phyloP scores from a whole-genome alignment of 2,113 vertebrate species.

The Ammodytes dubius region DNA sequence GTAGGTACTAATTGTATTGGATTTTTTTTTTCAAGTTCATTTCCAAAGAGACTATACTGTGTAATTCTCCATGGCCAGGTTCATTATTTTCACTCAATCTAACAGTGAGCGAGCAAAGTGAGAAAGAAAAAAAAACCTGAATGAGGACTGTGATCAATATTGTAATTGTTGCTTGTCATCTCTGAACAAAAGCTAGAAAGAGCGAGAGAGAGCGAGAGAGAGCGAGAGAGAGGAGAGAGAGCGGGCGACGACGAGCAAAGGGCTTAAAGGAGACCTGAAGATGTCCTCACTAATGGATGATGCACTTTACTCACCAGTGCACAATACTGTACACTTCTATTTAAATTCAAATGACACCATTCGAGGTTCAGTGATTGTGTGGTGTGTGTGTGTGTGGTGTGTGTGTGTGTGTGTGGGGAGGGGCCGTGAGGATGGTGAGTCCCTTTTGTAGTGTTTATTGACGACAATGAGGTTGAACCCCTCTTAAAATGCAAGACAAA shows the following conservation, averaged over 20 bases:
- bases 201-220: slow-evolving; percentile 4
- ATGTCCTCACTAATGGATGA: slow-evolving; percentile 74
- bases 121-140: slow-evolving; percentile 21
- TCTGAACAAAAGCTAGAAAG: slow-evolving; percentile 58
- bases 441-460: slow-evolving; percentile 71
- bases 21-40: slow-evolving; percentile 10
- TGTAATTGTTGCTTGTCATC: slow-evolving; percentile 68
- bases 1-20: slow-evolving; percentile 5
- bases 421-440: slow-evolving; percentile 31
- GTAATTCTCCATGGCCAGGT: slow-evolving; percentile 40
- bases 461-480: slow-evolving; percentile 66
- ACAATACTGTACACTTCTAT: slow-evolving; percentile 75
- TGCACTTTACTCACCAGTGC: slow-evolving; percentile 68
- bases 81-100: slow-evolving; percentile 58
- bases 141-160: slow-evolving; percentile 57
- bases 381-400: slow-evolving; percentile 40
- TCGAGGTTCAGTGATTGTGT: slow-evolving; percentile 36
- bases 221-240: slow-evolving; percentile 25
- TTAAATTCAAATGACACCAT: slow-evolving; percentile 75
- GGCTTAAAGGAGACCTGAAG: slow-evolving; percentile 69
- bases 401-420: slow-evolving; percentile 15
- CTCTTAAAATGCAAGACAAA: slow-evolving; percentile 77
- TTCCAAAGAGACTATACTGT: slow-evolving; percentile 30
- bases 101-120: slow-evolving; percentile 46
- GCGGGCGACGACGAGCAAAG: slow-evolving; percentile 31